Percentiles rank a stretch among this genome's conserved stretches.
phyloP scores from a whole-genome alignment of 2,113 vertebrate species.

The Ahaetulla prasina region DNA sequence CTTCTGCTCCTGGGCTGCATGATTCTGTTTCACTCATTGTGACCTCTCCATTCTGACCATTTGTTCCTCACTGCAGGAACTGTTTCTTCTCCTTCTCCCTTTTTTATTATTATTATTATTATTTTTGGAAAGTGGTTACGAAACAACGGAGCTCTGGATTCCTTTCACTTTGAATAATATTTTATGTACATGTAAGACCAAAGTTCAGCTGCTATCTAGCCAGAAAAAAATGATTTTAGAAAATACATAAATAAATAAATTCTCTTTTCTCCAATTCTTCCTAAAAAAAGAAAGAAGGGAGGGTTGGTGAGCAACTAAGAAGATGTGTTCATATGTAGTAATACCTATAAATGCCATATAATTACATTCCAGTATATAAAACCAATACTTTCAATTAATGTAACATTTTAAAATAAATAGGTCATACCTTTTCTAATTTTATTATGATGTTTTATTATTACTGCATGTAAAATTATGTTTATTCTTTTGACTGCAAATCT shows the following conservation, averaged over 20 bases:
- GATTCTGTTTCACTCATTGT: background rate
- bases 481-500: background rate
- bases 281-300: background rate
- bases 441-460: background rate
- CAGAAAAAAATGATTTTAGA: background rate
- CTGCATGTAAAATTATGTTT: background rate
- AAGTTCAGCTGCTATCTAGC: background rate
- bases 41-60: background rate
- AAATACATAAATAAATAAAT: background rate
- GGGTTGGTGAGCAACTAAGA: background rate
- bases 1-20: background rate
- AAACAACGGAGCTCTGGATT: background rate
- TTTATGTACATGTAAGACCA: background rate
- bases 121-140: background rate
- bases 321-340: background rate
- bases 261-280: background rate
- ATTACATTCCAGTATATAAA: background rate
- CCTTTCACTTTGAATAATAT: background rate
- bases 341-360: background rate
- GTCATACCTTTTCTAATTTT: background rate
- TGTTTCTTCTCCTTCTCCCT: background rate
- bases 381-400: background rate
- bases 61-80: background rate
- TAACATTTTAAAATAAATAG: background rate
- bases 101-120: background rate